Base-by-base conservation (phyloP, 92 coral and sea anemone genomes). In the Zoanthus sansibaricus region DNA sequence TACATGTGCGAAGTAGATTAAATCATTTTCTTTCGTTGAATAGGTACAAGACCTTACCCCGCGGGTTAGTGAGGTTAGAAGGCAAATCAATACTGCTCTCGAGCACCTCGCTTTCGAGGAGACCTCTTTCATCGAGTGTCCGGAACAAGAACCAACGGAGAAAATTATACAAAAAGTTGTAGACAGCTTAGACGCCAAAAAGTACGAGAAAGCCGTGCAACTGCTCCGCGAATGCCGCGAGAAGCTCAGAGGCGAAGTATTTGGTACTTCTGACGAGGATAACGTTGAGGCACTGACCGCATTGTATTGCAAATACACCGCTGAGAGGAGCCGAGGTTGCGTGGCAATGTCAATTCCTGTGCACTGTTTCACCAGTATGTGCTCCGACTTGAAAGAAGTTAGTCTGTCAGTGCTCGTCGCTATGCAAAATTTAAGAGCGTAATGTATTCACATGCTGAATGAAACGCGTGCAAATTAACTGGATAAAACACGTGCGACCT, bases 381-480 rank as follows among this genome's bases (percentile, higher is more conserved):
- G 97, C 77, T 93, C 93, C 33, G 94, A 97, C 76, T 92, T 97
- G 9, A 95, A 92, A 96, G 98, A 97, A 66, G 94, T 92, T 66
- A 97, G 91, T 77, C 88, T 97, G 52, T 90, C 98, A 30, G 92
- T 94, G 82, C 94, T 94, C 48, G 84, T 84, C 7, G 96, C 98
- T 0, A 84, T 94, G 17, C 91, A 94, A 58, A 94, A 93, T 62
- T 89, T 93, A 18, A 80, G 55, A 64, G 71, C 79, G 14, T 80
- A 18, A 64, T 14, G 25, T 76, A 7, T 6, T 1, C 20, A 44
- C n/a, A 33, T 20, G 21, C 33, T 3, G 30, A 21, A 18, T 4
- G 48, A 74, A 48, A 47, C 55, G 12, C 55, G 55, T 49, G 55
- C 9, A 7, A 49, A 49, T 49, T 7, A 11, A 49, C 9, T 49